Conservation (phyloP, 2,797 vertebrate genomes). For the Melanotaenia nigrans region DNA sequence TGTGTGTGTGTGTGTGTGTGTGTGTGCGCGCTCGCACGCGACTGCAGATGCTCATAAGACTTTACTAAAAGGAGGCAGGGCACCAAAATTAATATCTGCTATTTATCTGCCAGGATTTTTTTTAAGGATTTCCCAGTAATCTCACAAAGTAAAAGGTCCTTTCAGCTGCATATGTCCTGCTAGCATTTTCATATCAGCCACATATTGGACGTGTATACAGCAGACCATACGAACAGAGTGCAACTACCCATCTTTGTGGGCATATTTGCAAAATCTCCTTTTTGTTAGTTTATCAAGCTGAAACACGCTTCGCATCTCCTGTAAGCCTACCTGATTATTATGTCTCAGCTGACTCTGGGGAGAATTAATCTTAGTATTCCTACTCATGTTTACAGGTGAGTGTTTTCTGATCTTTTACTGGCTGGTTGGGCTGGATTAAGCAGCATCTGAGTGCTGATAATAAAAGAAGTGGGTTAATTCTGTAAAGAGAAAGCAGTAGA, state of each 20-base stretch:
- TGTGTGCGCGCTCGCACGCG: background rate
- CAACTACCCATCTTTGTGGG: constrained; percentile 64
- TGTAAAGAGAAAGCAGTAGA: constrained; percentile 26
- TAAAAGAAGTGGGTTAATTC: constrained; percentile 28
- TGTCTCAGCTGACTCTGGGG: constrained; percentile 58
- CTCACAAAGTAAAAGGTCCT: constrained; percentile 45
- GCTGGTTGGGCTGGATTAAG: constrained; percentile 59
- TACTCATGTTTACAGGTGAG: constrained; percentile 62
- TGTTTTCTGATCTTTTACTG: constrained; percentile 58
- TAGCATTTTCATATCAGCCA: constrained; percentile 55
- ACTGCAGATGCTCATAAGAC: constrained; percentile 23
- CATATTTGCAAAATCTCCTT: constrained; percentile 64
- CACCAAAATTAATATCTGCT: constrained; percentile 56
- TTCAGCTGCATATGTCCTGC: constrained; percentile 50
- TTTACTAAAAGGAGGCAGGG: constrained; percentile 28
- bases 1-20: constrained; percentile 26
- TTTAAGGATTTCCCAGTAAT: constrained; percentile 68
- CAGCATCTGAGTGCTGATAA: constrained; percentile 34
- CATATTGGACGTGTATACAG: constrained; percentile 51
- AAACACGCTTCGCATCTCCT: constrained; percentile 59
- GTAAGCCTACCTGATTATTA: constrained; percentile 70
- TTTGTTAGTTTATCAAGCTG: constrained; percentile 67
- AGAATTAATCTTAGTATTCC: constrained; percentile 68
- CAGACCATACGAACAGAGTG: constrained; percentile 57
- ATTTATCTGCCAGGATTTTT: constrained; percentile 58